Conservation (phyloP, 2,797 vertebrate genomes). For the Scyliorhinus canicula region DNA sequence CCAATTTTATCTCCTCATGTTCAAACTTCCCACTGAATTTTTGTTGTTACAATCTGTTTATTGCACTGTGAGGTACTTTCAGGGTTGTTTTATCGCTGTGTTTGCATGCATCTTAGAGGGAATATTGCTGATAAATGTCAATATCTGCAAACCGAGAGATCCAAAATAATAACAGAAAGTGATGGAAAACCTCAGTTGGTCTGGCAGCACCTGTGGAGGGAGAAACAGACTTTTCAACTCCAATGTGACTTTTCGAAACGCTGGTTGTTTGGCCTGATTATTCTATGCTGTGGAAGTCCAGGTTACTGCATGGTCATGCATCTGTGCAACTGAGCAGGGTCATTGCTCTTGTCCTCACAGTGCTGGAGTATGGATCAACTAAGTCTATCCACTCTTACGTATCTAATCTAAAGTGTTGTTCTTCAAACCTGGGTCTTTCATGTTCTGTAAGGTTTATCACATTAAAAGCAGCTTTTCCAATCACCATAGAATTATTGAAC, state of each 20-base stretch:
- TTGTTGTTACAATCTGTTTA: background rate
- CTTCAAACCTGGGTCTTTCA: background rate
- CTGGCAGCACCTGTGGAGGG: too few species aligned
- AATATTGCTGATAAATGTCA: too few species aligned
- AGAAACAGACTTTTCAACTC: too few species aligned
- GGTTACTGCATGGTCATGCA: background rate
- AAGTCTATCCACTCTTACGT: background rate
- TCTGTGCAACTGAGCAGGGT: background rate
- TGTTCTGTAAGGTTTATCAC: background rate
- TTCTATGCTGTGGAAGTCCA: background rate
- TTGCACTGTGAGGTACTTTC: background rate
- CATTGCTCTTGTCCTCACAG: background rate
- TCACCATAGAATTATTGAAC: too few species aligned
- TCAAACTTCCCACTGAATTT: background rate
- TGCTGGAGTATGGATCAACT: background rate
- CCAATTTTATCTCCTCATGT: background rate
- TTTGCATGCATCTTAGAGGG: background rate
- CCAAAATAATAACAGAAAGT: too few species aligned
- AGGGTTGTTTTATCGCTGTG: background rate
- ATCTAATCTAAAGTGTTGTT: background rate
- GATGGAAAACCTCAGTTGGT: too few species aligned
- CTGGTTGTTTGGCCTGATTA: background rate
- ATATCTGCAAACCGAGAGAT: too few species aligned
- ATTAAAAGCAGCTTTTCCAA: background rate
- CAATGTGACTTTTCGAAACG: too few species aligned